Evolutionary conservation across 2,797 vertebrate species (phyloP).

Genomic region (Epinephelus malabaricus): DNA sequence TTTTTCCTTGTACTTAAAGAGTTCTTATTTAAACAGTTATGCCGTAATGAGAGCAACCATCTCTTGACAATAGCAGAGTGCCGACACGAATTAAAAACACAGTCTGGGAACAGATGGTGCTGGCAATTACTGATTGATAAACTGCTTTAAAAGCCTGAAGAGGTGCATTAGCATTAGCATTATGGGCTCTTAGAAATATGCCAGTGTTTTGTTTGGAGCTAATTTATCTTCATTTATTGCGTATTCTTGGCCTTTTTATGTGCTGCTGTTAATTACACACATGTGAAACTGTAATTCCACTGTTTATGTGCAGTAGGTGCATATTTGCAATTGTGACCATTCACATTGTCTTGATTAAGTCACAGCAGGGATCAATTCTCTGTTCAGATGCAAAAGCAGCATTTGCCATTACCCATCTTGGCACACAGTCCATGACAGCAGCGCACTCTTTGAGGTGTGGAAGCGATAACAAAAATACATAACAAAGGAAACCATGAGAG

Average conservation of each 20-base stretch:
- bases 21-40: conserved; percentile 51
- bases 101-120: conserved; percentile 67
- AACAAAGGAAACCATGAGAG: not conserved
- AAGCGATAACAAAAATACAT: not conserved
- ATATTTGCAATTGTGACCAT: conserved; percentile 29
- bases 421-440: not conserved
- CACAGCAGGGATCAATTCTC: conserved; percentile 13
- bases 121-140: conserved; percentile 67
- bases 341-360: conserved; percentile 8
- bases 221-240: conserved; percentile 39
- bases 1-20: conserved; percentile 49
- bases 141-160: conserved; percentile 58
- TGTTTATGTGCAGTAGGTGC: conserved; percentile 20
- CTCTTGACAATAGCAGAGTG: conserved; percentile 52
- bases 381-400: conserved; percentile 9
- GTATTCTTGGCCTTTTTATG: conserved; percentile 33
- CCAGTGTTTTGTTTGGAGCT: conserved; percentile 41
- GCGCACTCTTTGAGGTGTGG: conserved; percentile 10
- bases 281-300: conserved; percentile 14
- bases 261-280: conserved; percentile 30
- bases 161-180: conserved; percentile 63
- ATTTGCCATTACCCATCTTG: not conserved
- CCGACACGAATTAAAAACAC: conserved; percentile 54
- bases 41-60: conserved; percentile 46
- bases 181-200: conserved; percentile 51